These are phyloP conservation scores for Corvus moneduloides DNA, from an alignment of 2,113 vertebrate species.

Conservation along the genomic window DNA sequence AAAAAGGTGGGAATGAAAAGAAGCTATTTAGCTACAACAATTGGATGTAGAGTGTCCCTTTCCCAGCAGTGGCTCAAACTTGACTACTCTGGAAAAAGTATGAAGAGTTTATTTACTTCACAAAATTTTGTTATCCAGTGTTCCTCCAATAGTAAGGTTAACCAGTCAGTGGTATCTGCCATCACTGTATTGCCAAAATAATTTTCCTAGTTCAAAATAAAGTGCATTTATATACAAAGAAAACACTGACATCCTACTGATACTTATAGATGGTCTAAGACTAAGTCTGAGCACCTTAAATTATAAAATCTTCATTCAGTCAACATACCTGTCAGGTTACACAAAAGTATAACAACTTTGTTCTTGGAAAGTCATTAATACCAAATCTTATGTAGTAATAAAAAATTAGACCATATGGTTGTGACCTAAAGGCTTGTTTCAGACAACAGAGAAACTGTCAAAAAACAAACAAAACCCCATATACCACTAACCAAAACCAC, in stretches of 20 bases:
- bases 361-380: not conserved
- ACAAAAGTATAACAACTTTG: not conserved
- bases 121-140: not conserved
- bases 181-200: not conserved
- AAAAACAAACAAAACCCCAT: not conserved
- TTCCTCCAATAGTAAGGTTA: not conserved
- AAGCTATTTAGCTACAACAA: not conserved
- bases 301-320: not conserved
- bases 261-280: not conserved
- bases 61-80: not conserved
- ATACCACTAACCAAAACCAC: not conserved
- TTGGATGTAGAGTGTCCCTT: not conserved
- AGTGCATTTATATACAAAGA: not conserved
- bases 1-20: no score
- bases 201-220: not conserved
- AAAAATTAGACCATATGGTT: not conserved
- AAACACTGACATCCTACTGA: accelerated
- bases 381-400: not conserved
- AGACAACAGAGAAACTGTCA: not conserved
- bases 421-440: not conserved
- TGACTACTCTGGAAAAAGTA: not conserved
- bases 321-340: not conserved
- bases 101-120: not conserved
- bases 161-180: not conserved
- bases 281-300: not conserved